Evolutionary conservation across 2,888 invertebrate genomes (phyloP).

Genomic region (Hoplodrina blanda): DNA sequence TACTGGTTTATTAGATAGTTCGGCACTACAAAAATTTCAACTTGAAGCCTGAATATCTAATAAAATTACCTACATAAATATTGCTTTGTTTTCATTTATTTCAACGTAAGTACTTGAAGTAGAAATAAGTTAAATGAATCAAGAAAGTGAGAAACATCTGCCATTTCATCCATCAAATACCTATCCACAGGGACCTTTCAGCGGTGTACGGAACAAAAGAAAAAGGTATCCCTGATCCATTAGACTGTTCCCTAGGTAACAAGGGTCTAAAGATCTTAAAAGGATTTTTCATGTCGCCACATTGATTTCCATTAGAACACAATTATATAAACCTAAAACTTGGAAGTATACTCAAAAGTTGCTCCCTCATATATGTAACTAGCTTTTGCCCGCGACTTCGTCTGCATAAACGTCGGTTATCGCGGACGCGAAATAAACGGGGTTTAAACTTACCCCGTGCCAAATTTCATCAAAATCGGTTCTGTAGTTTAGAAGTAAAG

Average conservation of each 20-base stretch:
- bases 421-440: no score
- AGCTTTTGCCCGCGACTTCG: no score
- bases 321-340: background rate
- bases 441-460: no score
- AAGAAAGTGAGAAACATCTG: background rate
- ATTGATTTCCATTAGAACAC: slow-evolving; percentile 22
- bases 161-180: slow-evolving; percentile 26
- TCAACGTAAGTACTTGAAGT: background rate
- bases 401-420: no score
- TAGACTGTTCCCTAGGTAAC: slow-evolving; percentile 32
- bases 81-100: slow-evolving; percentile 1
- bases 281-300: slow-evolving; percentile 15
- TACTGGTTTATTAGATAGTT: background rate
- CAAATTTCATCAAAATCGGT: no score
- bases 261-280: slow-evolving; percentile 31
- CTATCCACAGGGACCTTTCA: slow-evolving; percentile 36
- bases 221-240: slow-evolving; percentile 48
- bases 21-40: background rate
- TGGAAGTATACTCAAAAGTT: background rate
- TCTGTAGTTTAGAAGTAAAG: no score
- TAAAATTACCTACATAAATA: background rate
- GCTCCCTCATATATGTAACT: background rate
- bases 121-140: background rate
- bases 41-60: slow-evolving; percentile 5
- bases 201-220: slow-evolving; percentile 37